Evolutionary conservation across 2,797 vertebrate genomes (phyloP).

Genomic region (Cossypha heuglini): DNA sequence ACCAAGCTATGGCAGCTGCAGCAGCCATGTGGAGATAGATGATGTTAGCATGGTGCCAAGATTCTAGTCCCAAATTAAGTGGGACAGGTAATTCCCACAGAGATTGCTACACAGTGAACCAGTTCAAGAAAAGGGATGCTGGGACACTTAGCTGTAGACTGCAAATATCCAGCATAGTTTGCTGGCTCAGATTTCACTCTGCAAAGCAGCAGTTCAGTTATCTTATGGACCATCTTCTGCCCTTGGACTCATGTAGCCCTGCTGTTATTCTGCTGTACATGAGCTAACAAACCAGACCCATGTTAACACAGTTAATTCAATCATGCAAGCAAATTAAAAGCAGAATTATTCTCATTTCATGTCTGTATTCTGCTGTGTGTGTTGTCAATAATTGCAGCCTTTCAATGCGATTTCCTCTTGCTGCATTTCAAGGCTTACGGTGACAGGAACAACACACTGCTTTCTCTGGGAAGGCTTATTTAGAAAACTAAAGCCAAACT

Average conservation of each 20-base stretch:
- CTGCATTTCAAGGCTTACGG: neutral
- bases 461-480: neutral
- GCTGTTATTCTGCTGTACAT: neutral
- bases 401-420: neutral
- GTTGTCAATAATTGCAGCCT: neutral
- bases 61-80: neutral
- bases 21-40: neutral
- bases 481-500: neutral
- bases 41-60: neutral
- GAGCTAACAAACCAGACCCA: neutral
- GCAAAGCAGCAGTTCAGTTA: neutral
- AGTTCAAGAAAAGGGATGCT: neutral
- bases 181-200: neutral
- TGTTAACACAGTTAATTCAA: neutral
- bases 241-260: neutral
- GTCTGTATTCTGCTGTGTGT: neutral
- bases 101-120: neutral
- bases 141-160: neutral
- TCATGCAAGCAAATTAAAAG: neutral
- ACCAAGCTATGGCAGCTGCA: neutral
- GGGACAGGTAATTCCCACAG: neutral
- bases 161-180: neutral
- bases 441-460: rapidly evolving
- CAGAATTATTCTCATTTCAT: neutral
- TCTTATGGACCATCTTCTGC: neutral